Conservation (phyloP, 2,797 vertebrate genomes). For the Masticophis lateralis region DNA sequence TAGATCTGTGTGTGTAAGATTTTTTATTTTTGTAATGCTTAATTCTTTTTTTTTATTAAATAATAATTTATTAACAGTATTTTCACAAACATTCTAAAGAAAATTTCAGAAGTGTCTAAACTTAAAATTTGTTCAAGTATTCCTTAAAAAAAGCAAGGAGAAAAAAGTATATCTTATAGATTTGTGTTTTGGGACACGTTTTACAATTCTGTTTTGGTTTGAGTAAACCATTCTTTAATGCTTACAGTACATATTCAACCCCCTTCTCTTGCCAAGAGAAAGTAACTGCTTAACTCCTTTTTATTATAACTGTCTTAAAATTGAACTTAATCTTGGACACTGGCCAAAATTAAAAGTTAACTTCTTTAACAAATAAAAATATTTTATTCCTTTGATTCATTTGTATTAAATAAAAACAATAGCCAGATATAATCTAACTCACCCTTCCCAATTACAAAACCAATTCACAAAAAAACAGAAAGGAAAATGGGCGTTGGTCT, state of each 20-base stretch:
- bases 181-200: conserved; percentile 48
- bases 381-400: neutral
- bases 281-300: conserved; percentile 13
- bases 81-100: conserved; percentile 75
- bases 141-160: conserved; percentile 10
- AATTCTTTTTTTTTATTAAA: conserved; percentile 54
- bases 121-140: conserved; percentile 71
- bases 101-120: conserved; percentile 68
- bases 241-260: conserved; percentile 43
- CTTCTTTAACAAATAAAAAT: neutral
- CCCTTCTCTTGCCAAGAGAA: conserved; percentile 51
- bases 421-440: neutral
- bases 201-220: conserved; percentile 57
- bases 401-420: neutral
- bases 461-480: neutral
- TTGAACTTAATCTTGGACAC: neutral
- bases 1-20: neutral
- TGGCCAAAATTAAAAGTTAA: neutral
- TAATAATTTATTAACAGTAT: conserved; percentile 76
- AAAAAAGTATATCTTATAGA: conserved; percentile 34
- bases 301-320: neutral
- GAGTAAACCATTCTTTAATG: conserved; percentile 32
- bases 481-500: neutral
- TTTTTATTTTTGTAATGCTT: neutral
- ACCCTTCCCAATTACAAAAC: neutral